These are phyloP conservation scores for Phrynosoma blainvillii DNA, from an alignment of 2,113 vertebrate species.

Conservation along the genomic window DNA sequence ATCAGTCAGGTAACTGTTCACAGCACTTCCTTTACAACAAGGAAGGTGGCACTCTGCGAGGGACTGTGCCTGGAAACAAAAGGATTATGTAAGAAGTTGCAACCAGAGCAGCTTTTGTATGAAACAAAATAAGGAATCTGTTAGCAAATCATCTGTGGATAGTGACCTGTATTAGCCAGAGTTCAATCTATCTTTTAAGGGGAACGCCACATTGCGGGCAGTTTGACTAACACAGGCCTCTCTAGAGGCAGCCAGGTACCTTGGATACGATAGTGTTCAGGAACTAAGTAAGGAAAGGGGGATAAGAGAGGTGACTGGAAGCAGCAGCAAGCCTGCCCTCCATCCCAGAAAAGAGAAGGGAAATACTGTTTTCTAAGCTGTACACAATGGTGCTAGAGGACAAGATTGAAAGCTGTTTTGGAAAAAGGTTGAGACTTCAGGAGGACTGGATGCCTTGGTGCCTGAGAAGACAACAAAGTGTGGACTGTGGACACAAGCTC, in stretches of 20 bases:
- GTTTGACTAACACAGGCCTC: slow-evolving; percentile 8
- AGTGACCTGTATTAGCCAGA: slow-evolving; percentile 5
- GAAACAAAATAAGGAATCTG: slow-evolving; percentile 33
- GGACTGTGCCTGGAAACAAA: slow-evolving; percentile 36
- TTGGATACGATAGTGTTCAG: not conserved
- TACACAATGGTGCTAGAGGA: not conserved
- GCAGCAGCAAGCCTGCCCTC: not conserved
- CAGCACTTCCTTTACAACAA: slow-evolving; percentile 80
- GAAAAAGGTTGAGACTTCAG: slow-evolving; percentile 3
- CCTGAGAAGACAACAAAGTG: not conserved
- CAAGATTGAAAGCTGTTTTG: not conserved
- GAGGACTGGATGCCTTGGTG: not conserved
- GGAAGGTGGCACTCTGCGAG: slow-evolving; percentile 67
- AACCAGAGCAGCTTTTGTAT: slow-evolving; percentile 39
- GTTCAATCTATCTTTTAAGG: not conserved
- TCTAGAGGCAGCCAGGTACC: not conserved
- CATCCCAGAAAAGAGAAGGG: accelerated
- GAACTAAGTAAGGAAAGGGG: not conserved
- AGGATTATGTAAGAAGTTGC: slow-evolving; percentile 40
- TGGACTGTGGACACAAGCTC: not conserved
- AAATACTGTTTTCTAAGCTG: slow-evolving; percentile 13
- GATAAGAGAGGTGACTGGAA: not conserved
- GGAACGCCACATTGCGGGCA: slow-evolving; percentile 4
- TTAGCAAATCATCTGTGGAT: not conserved
- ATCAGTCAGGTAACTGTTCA: slow-evolving; percentile 21